A percentile compares a stretch with the other conserved stretches of the same genome.
These are phyloP conservation scores for Drosophila fuyamai DNA, from an alignment of 1,140 invertebrate genomes.

Conservation along the genomic window DNA sequence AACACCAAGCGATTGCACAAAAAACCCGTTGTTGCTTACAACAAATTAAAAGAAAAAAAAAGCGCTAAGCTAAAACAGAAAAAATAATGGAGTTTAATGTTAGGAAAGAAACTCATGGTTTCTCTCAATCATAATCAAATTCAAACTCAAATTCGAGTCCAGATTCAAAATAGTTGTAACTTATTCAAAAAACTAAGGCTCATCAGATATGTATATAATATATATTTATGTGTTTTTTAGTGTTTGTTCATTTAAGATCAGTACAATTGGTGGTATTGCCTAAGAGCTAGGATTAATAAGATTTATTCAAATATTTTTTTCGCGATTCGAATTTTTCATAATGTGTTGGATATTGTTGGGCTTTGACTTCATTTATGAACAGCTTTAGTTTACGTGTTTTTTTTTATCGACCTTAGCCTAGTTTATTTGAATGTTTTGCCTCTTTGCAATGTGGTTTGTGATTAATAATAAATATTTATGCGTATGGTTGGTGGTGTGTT, in stretches of 20 bases:
- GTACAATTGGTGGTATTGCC: slow-evolving; percentile 45
- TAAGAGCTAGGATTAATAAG: slow-evolving; percentile 16
- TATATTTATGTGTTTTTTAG: slow-evolving; percentile 13
- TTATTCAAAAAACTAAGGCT: slow-evolving; percentile 42
- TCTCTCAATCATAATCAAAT: slow-evolving; percentile 11
- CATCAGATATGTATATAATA: slow-evolving; percentile 6
- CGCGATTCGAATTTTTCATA: slow-evolving; percentile 14
- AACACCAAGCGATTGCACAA: slow-evolving; percentile 85
- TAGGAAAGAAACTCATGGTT: slow-evolving; percentile 17
- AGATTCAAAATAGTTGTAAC: slow-evolving; percentile 6
- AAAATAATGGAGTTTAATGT: slow-evolving; percentile 23
- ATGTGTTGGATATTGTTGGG: slow-evolving; percentile 7
- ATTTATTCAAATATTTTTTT: slow-evolving; percentile 9
- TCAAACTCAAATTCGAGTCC: slow-evolving; percentile 58
- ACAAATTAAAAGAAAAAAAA: slow-evolving; percentile 65
- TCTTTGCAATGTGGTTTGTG: slow-evolving; percentile 70
- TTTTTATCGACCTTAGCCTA: slow-evolving; percentile 16
- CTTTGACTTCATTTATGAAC: slow-evolving; percentile 53
- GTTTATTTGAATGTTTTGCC: slow-evolving; percentile 48
- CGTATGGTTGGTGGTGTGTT: slow-evolving; percentile 13
- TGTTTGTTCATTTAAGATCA: slow-evolving; percentile 42
- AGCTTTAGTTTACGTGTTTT: slow-evolving; percentile 44
- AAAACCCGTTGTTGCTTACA: slow-evolving; percentile 84
- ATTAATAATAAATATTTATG: slow-evolving; percentile 58
- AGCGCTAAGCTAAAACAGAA: slow-evolving; percentile 41